These are phyloP conservation scores for Morus bassanus DNA, from an alignment of 2,797 vertebrate genomes.

Conservation along the genomic window DNA sequence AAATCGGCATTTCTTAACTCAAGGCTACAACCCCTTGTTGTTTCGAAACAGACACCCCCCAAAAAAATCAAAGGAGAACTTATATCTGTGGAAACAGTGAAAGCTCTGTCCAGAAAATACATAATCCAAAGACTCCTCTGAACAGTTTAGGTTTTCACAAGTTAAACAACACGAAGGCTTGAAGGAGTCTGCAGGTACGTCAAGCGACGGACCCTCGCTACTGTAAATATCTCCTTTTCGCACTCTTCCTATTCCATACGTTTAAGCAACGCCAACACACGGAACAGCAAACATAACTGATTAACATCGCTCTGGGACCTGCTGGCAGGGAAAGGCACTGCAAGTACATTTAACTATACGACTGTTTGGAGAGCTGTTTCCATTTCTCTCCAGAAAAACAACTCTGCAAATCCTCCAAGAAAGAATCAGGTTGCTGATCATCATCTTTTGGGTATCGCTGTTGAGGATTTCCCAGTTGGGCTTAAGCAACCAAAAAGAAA, in stretches of 20 bases:
- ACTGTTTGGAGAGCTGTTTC: not conserved
- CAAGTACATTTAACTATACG: fast-evolving
- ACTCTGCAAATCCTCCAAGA: not conserved
- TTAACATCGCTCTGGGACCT: not conserved
- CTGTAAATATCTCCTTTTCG: not conserved
- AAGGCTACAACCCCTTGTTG: not conserved
- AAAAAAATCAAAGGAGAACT: not conserved
- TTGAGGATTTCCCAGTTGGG: not conserved
- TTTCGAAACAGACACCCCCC: not conserved
- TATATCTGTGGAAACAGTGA: not conserved
- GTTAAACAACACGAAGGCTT: not conserved
- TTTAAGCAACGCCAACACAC: not conserved
- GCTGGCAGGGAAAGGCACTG: not conserved
- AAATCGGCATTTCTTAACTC: not conserved
- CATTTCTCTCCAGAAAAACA: not conserved
- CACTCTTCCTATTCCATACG: fast-evolving
- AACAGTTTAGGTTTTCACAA: not conserved
- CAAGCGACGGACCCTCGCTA: fast-evolving
- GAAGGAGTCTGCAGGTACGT: not conserved
- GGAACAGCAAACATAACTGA: not conserved
- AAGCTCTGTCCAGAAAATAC: not conserved
- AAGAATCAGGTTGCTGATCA: not conserved
- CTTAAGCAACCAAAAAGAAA: not conserved
- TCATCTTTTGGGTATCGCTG: not conserved
- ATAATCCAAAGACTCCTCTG: too few relatives aligned